These are phyloP conservation scores for Athalia cordata DNA, from an alignment of 2,888 invertebrate genomes.

Conservation along the genomic window DNA sequence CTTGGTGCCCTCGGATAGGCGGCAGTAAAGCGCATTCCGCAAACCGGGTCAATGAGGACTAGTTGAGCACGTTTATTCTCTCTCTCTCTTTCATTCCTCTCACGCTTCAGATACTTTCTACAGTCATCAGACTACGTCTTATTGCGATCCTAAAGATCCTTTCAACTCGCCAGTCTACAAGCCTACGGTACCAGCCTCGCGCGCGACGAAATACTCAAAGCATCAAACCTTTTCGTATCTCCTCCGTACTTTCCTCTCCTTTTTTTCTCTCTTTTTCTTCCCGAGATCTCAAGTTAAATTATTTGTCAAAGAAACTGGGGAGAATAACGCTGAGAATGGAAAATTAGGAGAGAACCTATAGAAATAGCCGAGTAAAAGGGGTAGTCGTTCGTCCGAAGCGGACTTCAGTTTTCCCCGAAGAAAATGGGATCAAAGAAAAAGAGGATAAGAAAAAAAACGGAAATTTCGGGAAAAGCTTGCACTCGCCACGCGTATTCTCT, in stretches of 20 bases:
- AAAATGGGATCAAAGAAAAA: neutral
- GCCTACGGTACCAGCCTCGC: neutral
- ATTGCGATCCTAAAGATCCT: constrained; percentile 31
- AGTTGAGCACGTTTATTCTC: constrained; percentile 40
- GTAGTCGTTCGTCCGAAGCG: neutral
- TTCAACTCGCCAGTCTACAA: constrained; percentile 3
- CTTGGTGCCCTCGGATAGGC: neutral
- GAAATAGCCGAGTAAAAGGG: neutral
- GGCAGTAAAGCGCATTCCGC: constrained; percentile 25
- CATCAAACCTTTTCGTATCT: constrained; percentile 23
- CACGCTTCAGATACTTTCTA: constrained; percentile 34
- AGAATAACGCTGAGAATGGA: constrained; percentile 9
- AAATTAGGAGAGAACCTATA: constrained; percentile 20
- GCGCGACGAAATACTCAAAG: constrained; percentile 18
- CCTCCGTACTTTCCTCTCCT: constrained; percentile 22
- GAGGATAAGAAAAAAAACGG: neutral
- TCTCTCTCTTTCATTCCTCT: neutral
- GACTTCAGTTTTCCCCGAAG: constrained; percentile 23
- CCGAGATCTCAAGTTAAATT: neutral
- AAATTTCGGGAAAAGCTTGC: constrained; percentile 12
- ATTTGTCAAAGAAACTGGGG: neutral
- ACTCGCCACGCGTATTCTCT: neutral
- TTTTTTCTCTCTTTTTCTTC: neutral
- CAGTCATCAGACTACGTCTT: constrained; percentile 23
- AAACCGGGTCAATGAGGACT: constrained; percentile 40